Conservation (phyloP, 2,888 invertebrate species). For the Plagiodera versicolora region DNA sequence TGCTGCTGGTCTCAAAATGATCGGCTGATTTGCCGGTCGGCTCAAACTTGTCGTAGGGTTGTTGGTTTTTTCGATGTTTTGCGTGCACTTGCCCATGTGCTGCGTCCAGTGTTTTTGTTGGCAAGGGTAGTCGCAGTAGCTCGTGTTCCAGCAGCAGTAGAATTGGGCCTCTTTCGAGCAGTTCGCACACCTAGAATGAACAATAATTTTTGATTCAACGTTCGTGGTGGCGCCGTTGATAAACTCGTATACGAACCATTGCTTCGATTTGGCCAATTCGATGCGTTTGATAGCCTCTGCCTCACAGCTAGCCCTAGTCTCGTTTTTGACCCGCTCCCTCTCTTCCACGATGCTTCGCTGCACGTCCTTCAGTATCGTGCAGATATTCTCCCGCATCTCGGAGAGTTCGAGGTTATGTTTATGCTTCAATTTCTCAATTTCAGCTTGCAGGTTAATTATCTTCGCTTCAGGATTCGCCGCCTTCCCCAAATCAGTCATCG, state of each 20-base stretch:
- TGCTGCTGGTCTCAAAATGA: constrained; percentile 38
- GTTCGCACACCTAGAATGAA: constrained; percentile 68
- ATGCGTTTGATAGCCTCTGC: constrained; percentile 71
- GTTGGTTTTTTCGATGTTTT: constrained; percentile 40
- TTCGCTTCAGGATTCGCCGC: constrained; percentile 61
- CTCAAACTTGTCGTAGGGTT: constrained; percentile 20
- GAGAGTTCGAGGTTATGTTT: constrained; percentile 74
- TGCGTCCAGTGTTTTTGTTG: constrained; percentile 84
- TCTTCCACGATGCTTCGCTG: constrained; percentile 58
- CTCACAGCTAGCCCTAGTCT: constrained; percentile 68
- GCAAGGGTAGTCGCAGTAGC: constrained; percentile 89
- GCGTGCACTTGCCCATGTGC: constrained; percentile 69
- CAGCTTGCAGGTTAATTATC: constrained; percentile 63
- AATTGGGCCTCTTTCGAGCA: constrained; percentile 88
- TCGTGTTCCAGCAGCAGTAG: constrained; percentile 96
- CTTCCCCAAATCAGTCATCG: constrained; percentile 64
- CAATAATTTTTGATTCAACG: constrained; percentile 1
- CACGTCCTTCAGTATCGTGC: constrained; percentile 49
- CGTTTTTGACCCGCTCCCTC: constrained; percentile 64
- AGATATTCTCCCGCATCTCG: constrained; percentile 57
- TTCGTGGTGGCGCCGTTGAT: no score
- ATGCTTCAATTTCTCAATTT: constrained; percentile 72
- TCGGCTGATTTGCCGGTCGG: constrained; percentile 34
- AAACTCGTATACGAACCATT: constrained; percentile 70
- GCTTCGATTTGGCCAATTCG: constrained; percentile 80